These are phyloP conservation scores for Elanus axillaris DNA, from an alignment of 2,113 vertebrate genomes.

Conservation along the genomic window DNA sequence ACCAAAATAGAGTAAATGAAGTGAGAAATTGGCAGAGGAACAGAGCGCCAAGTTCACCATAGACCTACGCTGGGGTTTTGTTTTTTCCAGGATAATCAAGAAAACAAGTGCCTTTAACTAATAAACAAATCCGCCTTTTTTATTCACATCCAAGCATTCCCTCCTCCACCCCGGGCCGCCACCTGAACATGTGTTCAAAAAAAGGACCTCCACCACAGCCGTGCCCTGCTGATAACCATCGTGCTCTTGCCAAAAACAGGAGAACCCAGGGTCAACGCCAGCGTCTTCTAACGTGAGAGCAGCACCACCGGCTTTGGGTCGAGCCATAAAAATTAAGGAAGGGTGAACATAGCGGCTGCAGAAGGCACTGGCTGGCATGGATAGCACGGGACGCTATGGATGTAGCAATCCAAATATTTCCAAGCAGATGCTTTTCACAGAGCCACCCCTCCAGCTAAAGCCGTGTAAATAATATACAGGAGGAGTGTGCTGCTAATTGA, in stretches of 20 bases:
- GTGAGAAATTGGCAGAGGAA: neutral
- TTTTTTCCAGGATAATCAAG: neutral
- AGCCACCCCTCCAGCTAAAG: neutral
- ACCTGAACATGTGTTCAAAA: neutral
- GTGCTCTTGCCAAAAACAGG: neutral
- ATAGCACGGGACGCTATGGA: neutral
- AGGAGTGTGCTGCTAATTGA: neutral
- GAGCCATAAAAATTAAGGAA: neutral
- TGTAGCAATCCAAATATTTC: neutral
- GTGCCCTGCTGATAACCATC: neutral
- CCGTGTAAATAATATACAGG: neutral
- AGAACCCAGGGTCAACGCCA: neutral
- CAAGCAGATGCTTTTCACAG: neutral
- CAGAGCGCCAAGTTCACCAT: neutral
- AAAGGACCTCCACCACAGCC: neutral
- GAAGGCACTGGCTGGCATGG: neutral
- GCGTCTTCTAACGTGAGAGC: neutral
- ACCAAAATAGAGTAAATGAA: neutral
- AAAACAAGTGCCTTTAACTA: neutral
- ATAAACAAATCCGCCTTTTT: neutral
- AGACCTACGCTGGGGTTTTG: neutral
- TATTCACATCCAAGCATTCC: neutral
- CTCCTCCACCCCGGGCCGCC: rapidly evolving
- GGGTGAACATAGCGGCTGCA: rapidly evolving
- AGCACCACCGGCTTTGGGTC: rapidly evolving